A percentile compares a stretch with the other conserved stretches of the same genome.
Evolutionary conservation across 2,113 vertebrate species (phyloP).

Genomic region (Cyrtonyx montezumae): DNA sequence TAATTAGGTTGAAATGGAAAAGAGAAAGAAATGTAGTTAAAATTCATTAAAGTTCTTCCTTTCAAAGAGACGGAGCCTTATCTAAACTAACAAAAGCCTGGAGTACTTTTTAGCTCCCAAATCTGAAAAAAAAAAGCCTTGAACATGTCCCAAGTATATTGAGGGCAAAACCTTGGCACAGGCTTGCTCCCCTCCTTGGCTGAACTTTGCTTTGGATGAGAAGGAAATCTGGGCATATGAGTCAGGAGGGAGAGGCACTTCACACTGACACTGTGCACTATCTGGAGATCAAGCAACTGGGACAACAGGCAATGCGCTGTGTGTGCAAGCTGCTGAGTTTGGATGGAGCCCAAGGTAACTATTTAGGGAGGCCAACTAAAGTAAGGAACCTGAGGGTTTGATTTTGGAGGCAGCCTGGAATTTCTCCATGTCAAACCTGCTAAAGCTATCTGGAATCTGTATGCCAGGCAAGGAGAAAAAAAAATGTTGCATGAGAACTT

Average conservation of each 20-base stretch:
- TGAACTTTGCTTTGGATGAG: not conserved
- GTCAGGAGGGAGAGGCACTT: constrained; percentile 39
- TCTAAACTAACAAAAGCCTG: not conserved
- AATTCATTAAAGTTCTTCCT: not conserved
- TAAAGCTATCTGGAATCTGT: constrained; percentile 65
- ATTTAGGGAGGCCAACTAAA: constrained; percentile 55
- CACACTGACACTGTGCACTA: not conserved
- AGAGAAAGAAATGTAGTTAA: not conserved
- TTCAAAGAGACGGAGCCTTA: not conserved
- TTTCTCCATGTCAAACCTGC: constrained; percentile 58
- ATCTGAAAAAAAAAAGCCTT: constrained; percentile 20
- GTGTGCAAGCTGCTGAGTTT: constrained; percentile 45
- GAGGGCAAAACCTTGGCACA: constrained; percentile 56
- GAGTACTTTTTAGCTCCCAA: not conserved
- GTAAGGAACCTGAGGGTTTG: constrained; percentile 45
- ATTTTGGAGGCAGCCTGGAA: constrained; percentile 66
- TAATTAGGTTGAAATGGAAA: not conserved
- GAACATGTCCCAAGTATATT: not conserved
- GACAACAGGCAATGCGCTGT: not conserved
- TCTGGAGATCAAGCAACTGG: constrained; percentile 14
- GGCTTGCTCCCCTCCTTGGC: not conserved
- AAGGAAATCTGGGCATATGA: constrained; percentile 32
- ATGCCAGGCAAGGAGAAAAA: constrained; percentile 28
- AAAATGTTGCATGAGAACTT: not conserved
- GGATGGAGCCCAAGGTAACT: constrained; percentile 65